A percentile compares a stretch with the other conserved stretches of the same genome.
These are phyloP conservation scores for Pituophis catenifer DNA, from an alignment of 2,113 vertebrate species.

Conservation along the genomic window DNA sequence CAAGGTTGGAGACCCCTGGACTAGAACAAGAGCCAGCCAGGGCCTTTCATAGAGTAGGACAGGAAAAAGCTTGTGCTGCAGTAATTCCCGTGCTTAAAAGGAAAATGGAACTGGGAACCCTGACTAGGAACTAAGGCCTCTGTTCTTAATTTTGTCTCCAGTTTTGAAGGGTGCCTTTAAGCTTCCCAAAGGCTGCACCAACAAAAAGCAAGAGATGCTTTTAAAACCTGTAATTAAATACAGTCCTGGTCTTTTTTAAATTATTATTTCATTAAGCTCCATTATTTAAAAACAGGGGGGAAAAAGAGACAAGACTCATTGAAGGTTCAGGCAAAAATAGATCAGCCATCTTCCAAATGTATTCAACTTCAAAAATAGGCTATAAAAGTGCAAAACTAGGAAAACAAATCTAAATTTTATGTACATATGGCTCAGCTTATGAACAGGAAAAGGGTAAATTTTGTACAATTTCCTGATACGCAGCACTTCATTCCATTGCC, in stretches of 20 bases:
- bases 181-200: conserved; percentile 58
- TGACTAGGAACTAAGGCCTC: not conserved
- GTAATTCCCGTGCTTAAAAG: not conserved
- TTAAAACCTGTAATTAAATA: conserved; percentile 46
- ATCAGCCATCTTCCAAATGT: conserved; percentile 74
- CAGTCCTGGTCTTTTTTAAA: conserved; percentile 6
- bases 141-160: not conserved
- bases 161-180: conserved; percentile 15
- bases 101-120: not conserved
- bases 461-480: conserved; percentile 69
- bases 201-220: conserved; percentile 51
- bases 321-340: conserved; percentile 63
- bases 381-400: conserved; percentile 83
- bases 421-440: conserved; percentile 84
- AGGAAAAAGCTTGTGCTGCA: not conserved
- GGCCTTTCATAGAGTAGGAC: not conserved
- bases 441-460: conserved; percentile 70
- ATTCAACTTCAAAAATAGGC: conserved; percentile 76
- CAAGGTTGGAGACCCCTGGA: too few relatives aligned
- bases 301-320: conserved; percentile 46
- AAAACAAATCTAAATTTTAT: conserved; percentile 73
- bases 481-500: conserved; percentile 68
- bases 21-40: not conserved
- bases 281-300: conserved; percentile 34
- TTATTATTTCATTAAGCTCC: conserved; percentile 30